phyloP scores from a whole-genome alignment of 2,888 invertebrate species.

The Sarcophaga carnaria region DNA sequence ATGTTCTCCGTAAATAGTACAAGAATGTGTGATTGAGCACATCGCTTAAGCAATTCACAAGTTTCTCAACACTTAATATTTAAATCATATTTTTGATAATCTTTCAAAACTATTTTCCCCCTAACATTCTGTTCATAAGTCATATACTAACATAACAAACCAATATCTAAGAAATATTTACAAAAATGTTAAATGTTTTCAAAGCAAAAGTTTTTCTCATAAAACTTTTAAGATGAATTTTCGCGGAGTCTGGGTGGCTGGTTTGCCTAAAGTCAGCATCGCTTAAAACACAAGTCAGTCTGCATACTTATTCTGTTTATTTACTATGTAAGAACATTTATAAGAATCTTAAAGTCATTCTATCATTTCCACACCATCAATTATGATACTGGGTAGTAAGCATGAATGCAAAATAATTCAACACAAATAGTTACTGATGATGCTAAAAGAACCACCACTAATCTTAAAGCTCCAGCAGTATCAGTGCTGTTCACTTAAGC shows the following conservation, averaged over 20 bases:
- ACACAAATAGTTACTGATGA: slow-evolving; percentile 37
- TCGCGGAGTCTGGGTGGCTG: neutral
- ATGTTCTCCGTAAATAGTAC: no score
- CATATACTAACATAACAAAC: neutral
- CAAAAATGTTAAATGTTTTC: neutral
- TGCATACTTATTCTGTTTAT: neutral
- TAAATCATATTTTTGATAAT: neutral
- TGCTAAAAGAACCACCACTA: neutral
- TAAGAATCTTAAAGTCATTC: slow-evolving; percentile 59
- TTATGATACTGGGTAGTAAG: slow-evolving; percentile 44
- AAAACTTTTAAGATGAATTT: slow-evolving; percentile 27
- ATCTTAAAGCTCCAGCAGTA: neutral
- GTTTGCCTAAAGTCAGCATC: slow-evolving; percentile 7
- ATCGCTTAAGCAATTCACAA: no score
- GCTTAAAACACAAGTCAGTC: neutral
- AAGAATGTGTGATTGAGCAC: no score
- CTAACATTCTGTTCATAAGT: neutral
- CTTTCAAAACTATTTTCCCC: neutral
- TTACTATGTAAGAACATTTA: slow-evolving; percentile 46
- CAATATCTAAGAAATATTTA: neutral
- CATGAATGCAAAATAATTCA: slow-evolving; percentile 50
- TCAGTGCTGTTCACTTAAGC: neutral
- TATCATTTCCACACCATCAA: slow-evolving; percentile 63
- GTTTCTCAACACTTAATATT: neutral
- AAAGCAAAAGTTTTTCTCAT: neutral